These are phyloP conservation scores for Oryzias javanicus DNA, from an alignment of 2,113 vertebrate species.

Conservation along the genomic window DNA sequence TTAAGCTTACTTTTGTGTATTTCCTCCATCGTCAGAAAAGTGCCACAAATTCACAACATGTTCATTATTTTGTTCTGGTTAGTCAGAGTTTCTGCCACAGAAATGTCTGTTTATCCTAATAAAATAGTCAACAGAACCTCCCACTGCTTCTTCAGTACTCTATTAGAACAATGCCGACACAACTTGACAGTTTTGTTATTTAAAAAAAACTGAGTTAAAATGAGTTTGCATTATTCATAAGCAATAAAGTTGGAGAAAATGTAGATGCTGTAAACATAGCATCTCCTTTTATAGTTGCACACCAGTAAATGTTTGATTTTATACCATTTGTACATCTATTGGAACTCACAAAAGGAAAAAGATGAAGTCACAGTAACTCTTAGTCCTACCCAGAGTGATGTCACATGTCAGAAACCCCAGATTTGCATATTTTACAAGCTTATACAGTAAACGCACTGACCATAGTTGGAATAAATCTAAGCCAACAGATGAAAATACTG, in stretches of 20 bases:
- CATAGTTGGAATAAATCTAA: slow-evolving; percentile 28
- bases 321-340: slow-evolving; percentile 13
- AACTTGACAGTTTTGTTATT: no score
- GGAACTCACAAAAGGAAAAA: slow-evolving; percentile 36
- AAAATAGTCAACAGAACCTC: no score
- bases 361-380: slow-evolving; percentile 50
- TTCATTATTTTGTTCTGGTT: no score
- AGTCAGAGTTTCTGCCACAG: no score
- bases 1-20: no score
- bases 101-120: no score
- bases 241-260: neutral
- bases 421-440: slow-evolving; percentile 26
- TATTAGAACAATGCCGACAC: no score
- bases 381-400: slow-evolving; percentile 53
- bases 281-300: slow-evolving; percentile 25
- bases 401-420: slow-evolving; percentile 27
- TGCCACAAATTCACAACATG: no score
- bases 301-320: slow-evolving; percentile 20
- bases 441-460: slow-evolving; percentile 33
- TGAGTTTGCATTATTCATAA: no score
- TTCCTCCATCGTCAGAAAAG: no score
- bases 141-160: no score
- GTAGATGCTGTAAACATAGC: slow-evolving; percentile 4
- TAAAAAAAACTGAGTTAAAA: no score
- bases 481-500: slow-evolving; percentile 28